Base-by-base conservation (phyloP, 1,140 invertebrate genomes). In the Eciton burchellii region DNA sequence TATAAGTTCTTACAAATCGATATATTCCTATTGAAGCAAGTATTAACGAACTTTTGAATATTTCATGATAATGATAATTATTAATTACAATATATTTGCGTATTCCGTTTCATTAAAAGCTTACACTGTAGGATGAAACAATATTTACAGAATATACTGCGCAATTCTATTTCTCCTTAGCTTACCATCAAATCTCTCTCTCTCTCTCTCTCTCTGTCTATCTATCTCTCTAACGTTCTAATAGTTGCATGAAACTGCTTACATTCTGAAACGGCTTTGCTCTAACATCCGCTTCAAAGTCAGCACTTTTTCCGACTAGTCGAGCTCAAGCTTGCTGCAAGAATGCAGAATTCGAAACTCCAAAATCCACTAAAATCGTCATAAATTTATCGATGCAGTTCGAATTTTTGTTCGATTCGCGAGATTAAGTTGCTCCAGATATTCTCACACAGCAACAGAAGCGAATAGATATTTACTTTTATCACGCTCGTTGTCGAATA, bases 321-420 rank as follows among this genome's bases (percentile, higher is more conserved):
- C 43, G 77, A 72, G 14, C 45, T 5, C 35, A 26, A 72, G 52
- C 41, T 29, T 60, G 14, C 29, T 60, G 29, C 77, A 81, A 73
- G 73, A 81, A 81, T 45, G 70, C 43, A 52, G 26, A 73, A 81
- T 73, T 81, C 73, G 59, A 73, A 81, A 81, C 66, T 73, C 68
- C 60, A 19, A 56, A 81, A 73, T 72, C 43, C 54, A 72, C 43
- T 73, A 54, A 73, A 56, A 72, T 41, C 45, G 14, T 57, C 71
- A 26, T 81, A 60, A 81, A 81, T 81, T 73, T 81, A 81, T 73
- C 77, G 77, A 81, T 72, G 70, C 68, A 81, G 56, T 73, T 57
- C 12, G n/a, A 41, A n/a, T 59, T 71, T 81, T 68, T 41, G 49
- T 49, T 49, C 77, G 70, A 73, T 81, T 60, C 77, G 43, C 77